Evolutionary conservation across 1,140 invertebrate genomes (phyloP), one percentile per base, ranked within the genome.

Genomic region (Dufourea novaeangliae): DNA sequence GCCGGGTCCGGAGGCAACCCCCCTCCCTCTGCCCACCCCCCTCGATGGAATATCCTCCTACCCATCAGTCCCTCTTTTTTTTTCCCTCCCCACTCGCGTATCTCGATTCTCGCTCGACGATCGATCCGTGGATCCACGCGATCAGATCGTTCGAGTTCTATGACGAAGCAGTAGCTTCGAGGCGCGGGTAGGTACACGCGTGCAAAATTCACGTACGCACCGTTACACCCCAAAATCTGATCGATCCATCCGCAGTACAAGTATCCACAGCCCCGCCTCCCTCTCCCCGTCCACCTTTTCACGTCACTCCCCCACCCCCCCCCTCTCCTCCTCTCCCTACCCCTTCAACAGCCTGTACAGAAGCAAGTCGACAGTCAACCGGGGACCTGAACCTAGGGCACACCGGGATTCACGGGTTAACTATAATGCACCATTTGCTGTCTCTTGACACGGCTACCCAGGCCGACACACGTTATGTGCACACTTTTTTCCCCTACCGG

Each of bases 191-290:
- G n/a, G 41, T 41, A 32, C 41, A 77, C 68, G 74, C 67, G 59
- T 69, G 62, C 50, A 46, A 70, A 46, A 70, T 57, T 84, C 66
- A 82, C 61, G 44, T 72, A 83, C 77, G 81, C 76, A 85, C 66
- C 78, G 83, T 78, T 85, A 85, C 83, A 85, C 79, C 83, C 79
- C 70, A 85, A 85, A 85, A 85, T 85, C 84, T 85, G 72, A 85
- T 86, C 83, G 84, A 86, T 86, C 79, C 83, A 82, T 79, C 71
- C 83, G 79, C 79, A 54, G 74, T 71, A 75, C 67, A 70, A 80
- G 73, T 78, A 52, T 41, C 27, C 72, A 77, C 54, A 59, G 78
- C 78, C 79, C 79, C 79, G 64, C 83, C 83, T 85, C 56, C 56
- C n/a, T n/a, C n/a, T n/a, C n/a, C 62, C 73, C 69, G 7, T 20